Evolutionary conservation across 2,888 invertebrate genomes (phyloP).

Genomic region (Dorcus parallelipipedus): DNA sequence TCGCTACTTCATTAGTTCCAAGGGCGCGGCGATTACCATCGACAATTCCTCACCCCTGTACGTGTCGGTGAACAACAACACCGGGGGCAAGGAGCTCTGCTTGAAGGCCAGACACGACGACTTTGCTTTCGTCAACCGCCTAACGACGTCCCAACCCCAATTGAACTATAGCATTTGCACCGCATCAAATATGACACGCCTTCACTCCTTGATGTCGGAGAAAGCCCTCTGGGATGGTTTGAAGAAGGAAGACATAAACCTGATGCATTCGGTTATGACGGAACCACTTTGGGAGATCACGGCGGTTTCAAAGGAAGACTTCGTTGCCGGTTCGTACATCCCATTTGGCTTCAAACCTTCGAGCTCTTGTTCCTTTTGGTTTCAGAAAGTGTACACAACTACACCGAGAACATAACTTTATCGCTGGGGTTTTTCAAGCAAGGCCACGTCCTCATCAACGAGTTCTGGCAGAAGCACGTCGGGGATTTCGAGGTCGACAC

Average conservation of each 20-base stretch:
- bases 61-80: constrained; percentile 65
- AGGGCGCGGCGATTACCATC: constrained; percentile 76
- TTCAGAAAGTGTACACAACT: constrained; percentile 66
- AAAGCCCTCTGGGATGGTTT: constrained; percentile 82
- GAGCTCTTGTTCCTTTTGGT: constrained; percentile 7
- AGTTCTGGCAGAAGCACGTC: constrained; percentile 79
- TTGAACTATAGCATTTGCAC: constrained; percentile 84
- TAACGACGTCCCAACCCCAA: constrained; percentile 64
- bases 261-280: constrained; percentile 70
- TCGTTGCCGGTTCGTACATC: constrained; percentile 55
- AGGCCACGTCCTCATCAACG: constrained; percentile 75
- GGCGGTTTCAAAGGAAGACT: constrained; percentile 60
- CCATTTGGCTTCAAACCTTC: neutral
- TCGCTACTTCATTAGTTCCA: constrained; percentile 78
- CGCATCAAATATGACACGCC: constrained; percentile 70
- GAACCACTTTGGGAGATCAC: constrained; percentile 88
- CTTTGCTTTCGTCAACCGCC: constrained; percentile 72
- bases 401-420: constrained; percentile 76
- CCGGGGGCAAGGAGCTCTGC: constrained; percentile 63
- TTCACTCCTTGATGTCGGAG: constrained; percentile 76
- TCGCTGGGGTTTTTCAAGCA: constrained; percentile 71
- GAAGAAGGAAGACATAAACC: constrained; percentile 70
- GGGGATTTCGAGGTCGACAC: constrained; percentile 85
- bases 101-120: constrained; percentile 75
- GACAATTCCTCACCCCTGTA: constrained; percentile 77